Evolutionary conservation across 2,113 vertebrate genomes (phyloP).

Genomic region (Takifugu bimaculatus): DNA sequence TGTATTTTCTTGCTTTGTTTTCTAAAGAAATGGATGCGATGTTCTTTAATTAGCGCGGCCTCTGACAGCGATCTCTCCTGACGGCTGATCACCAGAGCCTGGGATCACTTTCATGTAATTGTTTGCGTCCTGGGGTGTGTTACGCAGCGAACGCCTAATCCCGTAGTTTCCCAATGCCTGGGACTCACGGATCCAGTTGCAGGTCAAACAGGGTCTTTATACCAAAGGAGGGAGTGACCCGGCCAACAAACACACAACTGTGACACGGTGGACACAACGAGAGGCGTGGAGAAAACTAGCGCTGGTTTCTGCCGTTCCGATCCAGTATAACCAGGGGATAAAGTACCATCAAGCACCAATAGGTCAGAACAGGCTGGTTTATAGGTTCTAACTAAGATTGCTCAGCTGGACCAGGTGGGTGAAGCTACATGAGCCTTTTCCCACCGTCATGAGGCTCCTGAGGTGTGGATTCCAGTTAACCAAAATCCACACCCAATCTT

Average conservation of each 20-base stretch:
- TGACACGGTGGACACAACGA: too few species aligned
- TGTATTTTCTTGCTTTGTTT: constrained; percentile 16
- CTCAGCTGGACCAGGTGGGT: constrained; percentile 15
- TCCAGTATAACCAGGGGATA: constrained; percentile 3
- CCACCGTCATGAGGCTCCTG: constrained; percentile 35
- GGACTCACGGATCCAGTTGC: constrained; percentile 54
- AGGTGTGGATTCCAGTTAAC: constrained; percentile 65
- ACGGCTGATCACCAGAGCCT: constrained; percentile 35
- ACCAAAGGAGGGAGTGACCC: constrained; percentile 35
- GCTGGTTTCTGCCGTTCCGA: not conserved
- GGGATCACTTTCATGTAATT: constrained; percentile 57
- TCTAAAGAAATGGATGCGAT: constrained; percentile 21
- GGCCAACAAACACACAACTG: constrained; percentile 27
- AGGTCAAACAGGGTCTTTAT: constrained; percentile 55
- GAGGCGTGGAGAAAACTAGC: not conserved
- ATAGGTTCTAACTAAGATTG: too few species aligned
- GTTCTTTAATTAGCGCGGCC: constrained; percentile 16
- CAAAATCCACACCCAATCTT: constrained; percentile 52
- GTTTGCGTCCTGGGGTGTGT: constrained; percentile 56
- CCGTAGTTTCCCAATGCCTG: constrained; percentile 48
- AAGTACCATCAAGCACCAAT: constrained; percentile 10
- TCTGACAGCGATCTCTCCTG: constrained; percentile 15
- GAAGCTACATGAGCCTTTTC: constrained; percentile 31
- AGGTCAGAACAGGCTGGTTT: too few species aligned
- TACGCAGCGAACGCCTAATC: constrained; percentile 55